Percentiles rank a stretch among this genome's conserved stretches.
Conservation (phyloP, 2,888 invertebrate genomes). For the Xiphydria camelus region DNA sequence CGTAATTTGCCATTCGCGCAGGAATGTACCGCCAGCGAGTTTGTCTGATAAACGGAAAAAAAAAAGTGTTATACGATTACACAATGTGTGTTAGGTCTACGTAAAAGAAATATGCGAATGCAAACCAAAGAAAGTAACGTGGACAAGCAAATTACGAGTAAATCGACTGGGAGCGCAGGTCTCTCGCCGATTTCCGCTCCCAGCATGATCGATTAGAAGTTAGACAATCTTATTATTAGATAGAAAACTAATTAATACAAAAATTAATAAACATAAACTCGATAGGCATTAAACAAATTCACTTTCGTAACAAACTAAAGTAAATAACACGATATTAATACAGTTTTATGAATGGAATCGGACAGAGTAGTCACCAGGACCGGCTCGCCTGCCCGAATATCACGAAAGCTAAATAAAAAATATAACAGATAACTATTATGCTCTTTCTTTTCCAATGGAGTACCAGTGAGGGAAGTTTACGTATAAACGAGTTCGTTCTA, state of each 20-base stretch:
- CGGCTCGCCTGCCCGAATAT: conserved; percentile 13
- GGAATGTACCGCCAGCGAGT: conserved; percentile 4
- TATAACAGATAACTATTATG: conserved; percentile 29
- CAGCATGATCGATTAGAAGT: not conserved
- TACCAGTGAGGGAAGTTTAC: conserved; percentile 22
- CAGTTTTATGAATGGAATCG: conserved; percentile 24
- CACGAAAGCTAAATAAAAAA: conserved; percentile 22
- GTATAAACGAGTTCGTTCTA: conserved; percentile 17
- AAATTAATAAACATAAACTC: conserved; percentile 32
- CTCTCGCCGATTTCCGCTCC: not conserved
- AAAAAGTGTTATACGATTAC: not conserved
- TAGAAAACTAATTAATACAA: conserved; percentile 16
- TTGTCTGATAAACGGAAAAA: not conserved
- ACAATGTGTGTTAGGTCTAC: too few relatives aligned
- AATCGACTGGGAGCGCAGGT: not conserved
- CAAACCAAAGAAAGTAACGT: not conserved
- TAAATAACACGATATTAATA: conserved; percentile 34
- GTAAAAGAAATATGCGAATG: conserved; percentile 7
- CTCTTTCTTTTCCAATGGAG: conserved; percentile 18
- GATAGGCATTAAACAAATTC: conserved; percentile 23
- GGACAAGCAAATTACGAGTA: not conserved
- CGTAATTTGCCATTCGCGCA: not conserved
- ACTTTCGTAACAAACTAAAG: conserved; percentile 25
- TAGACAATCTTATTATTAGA: conserved; percentile 19
- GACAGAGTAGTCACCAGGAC: conserved; percentile 15